Conservation (phyloP, 2,113 vertebrate species). For the Alethe diademata region DNA sequence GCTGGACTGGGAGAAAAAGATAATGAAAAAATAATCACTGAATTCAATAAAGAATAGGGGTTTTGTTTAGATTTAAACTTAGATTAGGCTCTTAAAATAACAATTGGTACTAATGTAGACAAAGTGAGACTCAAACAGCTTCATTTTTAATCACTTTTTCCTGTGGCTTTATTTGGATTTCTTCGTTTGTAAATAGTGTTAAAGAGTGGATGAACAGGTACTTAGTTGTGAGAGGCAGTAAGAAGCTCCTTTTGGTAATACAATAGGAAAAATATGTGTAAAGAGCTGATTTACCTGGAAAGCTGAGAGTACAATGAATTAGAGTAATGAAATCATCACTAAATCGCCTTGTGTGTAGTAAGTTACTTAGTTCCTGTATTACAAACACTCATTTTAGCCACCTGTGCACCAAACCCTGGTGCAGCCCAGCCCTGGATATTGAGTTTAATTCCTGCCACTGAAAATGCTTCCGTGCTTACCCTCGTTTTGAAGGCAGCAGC, state of each 20-base stretch:
- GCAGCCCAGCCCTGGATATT: neutral
- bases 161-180: neutral
- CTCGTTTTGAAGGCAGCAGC: accelerated
- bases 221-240: neutral
- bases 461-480: neutral
- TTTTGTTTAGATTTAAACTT: neutral
- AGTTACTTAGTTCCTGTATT: neutral
- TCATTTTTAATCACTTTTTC: neutral
- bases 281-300: neutral
- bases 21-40: neutral
- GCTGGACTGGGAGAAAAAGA: neutral
- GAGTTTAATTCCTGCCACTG: neutral
- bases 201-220: neutral
- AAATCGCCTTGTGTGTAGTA: neutral
- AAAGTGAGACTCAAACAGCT: neutral
- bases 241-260: neutral
- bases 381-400: neutral
- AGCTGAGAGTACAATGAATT: neutral
- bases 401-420: neutral
- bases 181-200: neutral
- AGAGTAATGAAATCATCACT: neutral
- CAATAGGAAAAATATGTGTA: neutral
- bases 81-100: neutral
- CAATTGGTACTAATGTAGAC: neutral
- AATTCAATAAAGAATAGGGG: neutral